Evolutionary conservation across 2,888 invertebrate genomes (phyloP).

Genomic region (Caenorhabditis parvicauda): DNA sequence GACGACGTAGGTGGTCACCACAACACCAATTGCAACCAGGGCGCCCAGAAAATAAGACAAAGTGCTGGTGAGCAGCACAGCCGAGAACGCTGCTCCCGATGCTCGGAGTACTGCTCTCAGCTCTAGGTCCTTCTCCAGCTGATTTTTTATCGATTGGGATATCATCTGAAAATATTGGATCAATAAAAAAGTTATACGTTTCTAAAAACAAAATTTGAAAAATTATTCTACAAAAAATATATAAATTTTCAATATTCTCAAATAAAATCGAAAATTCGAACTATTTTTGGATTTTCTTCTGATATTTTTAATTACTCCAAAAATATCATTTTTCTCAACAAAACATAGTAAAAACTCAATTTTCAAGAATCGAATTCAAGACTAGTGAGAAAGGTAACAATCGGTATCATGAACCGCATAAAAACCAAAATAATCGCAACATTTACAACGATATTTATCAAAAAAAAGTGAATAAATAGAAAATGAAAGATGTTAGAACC

Average conservation of each 20-base stretch:
- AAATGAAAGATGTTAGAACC: background rate
- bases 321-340: too few relatives aligned
- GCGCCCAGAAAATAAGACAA: background rate
- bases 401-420: too few relatives aligned
- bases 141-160: constrained; percentile 3
- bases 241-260: background rate
- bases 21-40: background rate
- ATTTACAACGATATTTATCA: too few relatives aligned
- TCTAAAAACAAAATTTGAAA: constrained; percentile 1
- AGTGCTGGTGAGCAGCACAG: background rate
- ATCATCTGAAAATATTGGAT: too few relatives aligned
- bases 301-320: too few relatives aligned
- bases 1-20: constrained; percentile 3
- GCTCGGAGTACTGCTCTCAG: background rate
- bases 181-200: too few relatives aligned
- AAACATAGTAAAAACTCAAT: too few relatives aligned
- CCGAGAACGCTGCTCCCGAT: background rate
- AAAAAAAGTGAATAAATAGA: background rate
- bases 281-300: too few relatives aligned
- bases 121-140: constrained; percentile 1
- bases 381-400: too few relatives aligned
- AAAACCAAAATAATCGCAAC: too few relatives aligned
- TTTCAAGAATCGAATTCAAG: too few relatives aligned
- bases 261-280: too few relatives aligned
- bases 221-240: background rate